Conservation (phyloP, 2,797 vertebrate species). For the Strix occidentalis region DNA sequence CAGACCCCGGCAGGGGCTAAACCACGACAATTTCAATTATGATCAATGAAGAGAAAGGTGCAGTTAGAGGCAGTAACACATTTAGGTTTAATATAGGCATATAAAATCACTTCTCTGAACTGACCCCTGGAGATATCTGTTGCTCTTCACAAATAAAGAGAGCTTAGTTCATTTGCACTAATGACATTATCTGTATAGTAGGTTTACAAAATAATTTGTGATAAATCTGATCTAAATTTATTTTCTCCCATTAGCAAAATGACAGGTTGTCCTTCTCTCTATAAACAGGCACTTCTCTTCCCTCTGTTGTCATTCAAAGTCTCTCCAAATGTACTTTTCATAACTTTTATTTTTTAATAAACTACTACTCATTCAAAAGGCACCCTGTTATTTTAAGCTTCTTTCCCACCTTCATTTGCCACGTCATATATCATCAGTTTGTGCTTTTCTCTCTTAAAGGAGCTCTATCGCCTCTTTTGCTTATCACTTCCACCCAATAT, state of each 20-base stretch:
- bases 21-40: too few species aligned
- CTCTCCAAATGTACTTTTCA: background rate
- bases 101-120: background rate
- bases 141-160: background rate
- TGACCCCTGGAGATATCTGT: background rate
- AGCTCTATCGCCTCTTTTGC: background rate
- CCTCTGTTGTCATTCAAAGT: background rate
- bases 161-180: background rate
- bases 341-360: background rate
- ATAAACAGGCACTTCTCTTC: background rate
- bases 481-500: background rate
- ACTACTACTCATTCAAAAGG: background rate
- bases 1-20: too few species aligned
- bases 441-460: background rate
- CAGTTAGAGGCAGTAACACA: background rate
- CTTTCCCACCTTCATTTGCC: background rate
- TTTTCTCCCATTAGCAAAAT: background rate
- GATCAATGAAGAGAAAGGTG: background rate
- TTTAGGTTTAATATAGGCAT: background rate
- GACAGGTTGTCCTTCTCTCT: background rate
- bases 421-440: background rate
- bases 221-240: background rate
- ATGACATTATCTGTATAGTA: background rate
- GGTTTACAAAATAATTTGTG: background rate
- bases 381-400: background rate